phyloP scores from a whole-genome alignment of 64 coral and sea anemone genomes.

The Porites lutea region DNA sequence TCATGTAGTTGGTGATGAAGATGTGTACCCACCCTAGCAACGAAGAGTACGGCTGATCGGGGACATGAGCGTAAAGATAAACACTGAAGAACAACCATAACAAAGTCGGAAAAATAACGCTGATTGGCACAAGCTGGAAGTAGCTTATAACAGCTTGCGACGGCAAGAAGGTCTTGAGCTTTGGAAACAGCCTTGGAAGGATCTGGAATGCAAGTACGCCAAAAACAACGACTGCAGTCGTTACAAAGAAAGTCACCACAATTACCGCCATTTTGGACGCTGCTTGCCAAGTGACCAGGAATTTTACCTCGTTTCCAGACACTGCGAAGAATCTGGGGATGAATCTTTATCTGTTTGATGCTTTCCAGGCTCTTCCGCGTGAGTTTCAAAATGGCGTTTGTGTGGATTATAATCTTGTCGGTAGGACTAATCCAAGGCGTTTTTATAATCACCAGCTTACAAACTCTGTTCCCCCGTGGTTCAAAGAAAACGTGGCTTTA shows the following conservation, averaged over 20 bases:
- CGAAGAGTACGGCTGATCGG: conserved; percentile 67
- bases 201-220: conserved; percentile 86
- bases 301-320: conserved; percentile 11
- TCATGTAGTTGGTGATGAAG: conserved; percentile 66
- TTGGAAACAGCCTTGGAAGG: conserved; percentile 85
- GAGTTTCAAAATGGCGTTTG: conserved; percentile 86
- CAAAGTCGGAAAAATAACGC: conserved; percentile 74
- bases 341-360: not conserved
- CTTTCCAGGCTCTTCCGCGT: not conserved
- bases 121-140: conserved; percentile 77
- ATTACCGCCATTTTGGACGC: conserved; percentile 11
- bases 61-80: conserved; percentile 67
- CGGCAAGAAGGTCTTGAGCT: conserved; percentile 69
- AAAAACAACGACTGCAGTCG: conserved; percentile 59
- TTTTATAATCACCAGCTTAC: conserved; percentile 90
- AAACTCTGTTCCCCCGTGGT: conserved; percentile 74
- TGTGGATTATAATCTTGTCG: conserved; percentile 78
- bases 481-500: conserved; percentile 53
- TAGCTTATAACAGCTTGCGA: conserved; percentile 83
- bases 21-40: conserved; percentile 77
- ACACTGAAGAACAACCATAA: conserved; percentile 68
- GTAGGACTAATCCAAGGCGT: conserved; percentile 90
- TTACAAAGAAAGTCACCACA: not conserved
- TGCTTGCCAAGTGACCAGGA: not conserved
- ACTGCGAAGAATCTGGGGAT: no score